These are phyloP conservation scores for Scatophagus argus DNA, from an alignment of 2,113 vertebrate species.

Conservation along the genomic window DNA sequence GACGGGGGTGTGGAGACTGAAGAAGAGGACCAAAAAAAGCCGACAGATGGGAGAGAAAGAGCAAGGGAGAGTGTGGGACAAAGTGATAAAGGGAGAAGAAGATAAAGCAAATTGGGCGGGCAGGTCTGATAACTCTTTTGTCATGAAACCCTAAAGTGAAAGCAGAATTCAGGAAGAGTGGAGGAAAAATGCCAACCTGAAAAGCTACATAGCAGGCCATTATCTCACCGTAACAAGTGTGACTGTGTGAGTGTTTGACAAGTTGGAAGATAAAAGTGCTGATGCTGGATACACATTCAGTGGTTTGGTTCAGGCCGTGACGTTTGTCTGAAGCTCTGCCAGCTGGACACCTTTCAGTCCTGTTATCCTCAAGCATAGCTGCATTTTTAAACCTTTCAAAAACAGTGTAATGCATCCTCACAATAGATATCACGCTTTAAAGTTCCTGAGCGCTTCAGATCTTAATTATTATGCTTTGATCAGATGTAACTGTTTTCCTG, in stretches of 20 bases:
- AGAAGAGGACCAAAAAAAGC: constrained; percentile 44
- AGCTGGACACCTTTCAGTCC: constrained; percentile 5
- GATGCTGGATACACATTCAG: constrained; percentile 38
- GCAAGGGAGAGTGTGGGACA: constrained; percentile 44
- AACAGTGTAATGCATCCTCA: not conserved
- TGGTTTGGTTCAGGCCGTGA: constrained; percentile 15
- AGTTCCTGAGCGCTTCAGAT: not conserved
- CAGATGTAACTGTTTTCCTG: not conserved
- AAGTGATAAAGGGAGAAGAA: constrained; percentile 57
- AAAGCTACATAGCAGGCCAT: constrained; percentile 31
- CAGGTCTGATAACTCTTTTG: constrained; percentile 56
- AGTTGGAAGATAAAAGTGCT: constrained; percentile 48
- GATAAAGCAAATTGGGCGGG: constrained; percentile 62
- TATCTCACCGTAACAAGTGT: constrained; percentile 52
- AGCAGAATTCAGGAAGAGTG: constrained; percentile 29
- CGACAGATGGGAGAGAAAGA: constrained; percentile 66
- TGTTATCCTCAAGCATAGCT: not conserved
- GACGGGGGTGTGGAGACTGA: constrained; percentile 12
- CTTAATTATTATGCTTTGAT: not conserved
- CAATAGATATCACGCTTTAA: not conserved
- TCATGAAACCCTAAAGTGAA: constrained; percentile 60
- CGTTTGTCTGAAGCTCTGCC: constrained; percentile 47
- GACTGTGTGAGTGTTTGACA: constrained; percentile 55
- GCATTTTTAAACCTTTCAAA: not conserved
- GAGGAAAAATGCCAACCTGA: constrained; percentile 29